Base-by-base conservation (phyloP, 92 coral and sea anemone species). In the Umimayanthus kanabou region DNA sequence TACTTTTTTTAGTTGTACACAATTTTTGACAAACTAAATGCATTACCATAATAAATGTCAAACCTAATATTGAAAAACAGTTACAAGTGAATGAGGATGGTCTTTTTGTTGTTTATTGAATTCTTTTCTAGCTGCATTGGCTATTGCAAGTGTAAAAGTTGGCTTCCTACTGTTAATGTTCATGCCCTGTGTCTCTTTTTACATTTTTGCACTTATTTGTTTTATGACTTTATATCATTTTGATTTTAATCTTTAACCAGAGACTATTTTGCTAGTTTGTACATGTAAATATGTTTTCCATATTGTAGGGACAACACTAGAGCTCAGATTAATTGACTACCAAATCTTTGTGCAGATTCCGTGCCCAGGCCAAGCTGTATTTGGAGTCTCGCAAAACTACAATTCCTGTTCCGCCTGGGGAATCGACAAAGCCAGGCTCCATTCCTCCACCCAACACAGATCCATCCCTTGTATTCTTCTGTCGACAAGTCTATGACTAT, bases 401-500 rank as follows among this genome's bases (percentile, higher is more conserved):
- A 16, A 14, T 13, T 53, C 73, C 91, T 29, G 93, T 94, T 5
- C 99, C 99, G 23, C 99, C 99, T 1, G 98, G 93, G 50, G 96
- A 97, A 80, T 88, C 94, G 29, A 91, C 99, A 9, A 92, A 91
- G 76, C 96, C 97, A 67, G 97, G 96, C 73, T 93, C 95, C 42
- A 91, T 92, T 6, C 96, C 98, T 8, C 94, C 98, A 18, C 92
- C 95, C 23, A 92, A 94, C 69, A 93, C 98, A 6, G 98, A 97
- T 76, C 99, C 99, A 5, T 92, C 89, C 73, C 92, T 97, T 28
- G 98, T 97, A 64, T 97, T 97, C 91, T 97, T 97, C 87, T 97
- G 99, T 87, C 98, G 99, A 75, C 98, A 97, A 90, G 93, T 97
- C 66, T 97, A 97, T 77, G 99, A 97, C 80, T 92, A 92, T 90